These are phyloP conservation scores for Eristalinus sepulchralis DNA, from an alignment of 2,888 invertebrate species.

Conservation along the genomic window DNA sequence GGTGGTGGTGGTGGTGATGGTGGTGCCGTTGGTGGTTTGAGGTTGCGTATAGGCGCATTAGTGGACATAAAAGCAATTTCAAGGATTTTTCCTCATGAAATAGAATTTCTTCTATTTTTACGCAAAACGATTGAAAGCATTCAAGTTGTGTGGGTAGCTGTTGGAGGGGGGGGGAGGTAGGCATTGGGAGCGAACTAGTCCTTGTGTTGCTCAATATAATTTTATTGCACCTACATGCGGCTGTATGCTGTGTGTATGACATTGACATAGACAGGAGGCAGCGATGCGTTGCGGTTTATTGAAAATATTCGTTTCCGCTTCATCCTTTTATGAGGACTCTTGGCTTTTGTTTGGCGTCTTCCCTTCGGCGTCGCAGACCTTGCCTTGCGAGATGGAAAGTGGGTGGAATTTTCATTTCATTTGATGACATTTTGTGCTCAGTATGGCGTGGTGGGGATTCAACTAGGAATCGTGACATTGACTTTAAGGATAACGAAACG, in stretches of 20 bases:
- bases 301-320: constrained; percentile 67
- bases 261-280: constrained; percentile 41
- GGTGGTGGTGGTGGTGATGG: neutral
- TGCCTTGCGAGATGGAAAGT: constrained; percentile 7
- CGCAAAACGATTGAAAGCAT: constrained; percentile 62
- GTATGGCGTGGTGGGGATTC: neutral
- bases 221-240: constrained; percentile 58
- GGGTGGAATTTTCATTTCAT: constrained; percentile 61
- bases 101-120: constrained; percentile 49
- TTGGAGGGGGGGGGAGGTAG: neutral
- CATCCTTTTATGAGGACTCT: constrained; percentile 67
- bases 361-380: constrained; percentile 30
- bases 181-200: neutral
- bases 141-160: constrained; percentile 3
- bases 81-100: constrained; percentile 50
- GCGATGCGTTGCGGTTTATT: constrained; percentile 69
- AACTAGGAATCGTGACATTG: constrained; percentile 57
- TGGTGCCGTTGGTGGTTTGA: constrained; percentile 16
- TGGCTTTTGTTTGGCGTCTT: constrained; percentile 19
- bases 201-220: constrained; percentile 65
- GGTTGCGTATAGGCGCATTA: constrained; percentile 68
- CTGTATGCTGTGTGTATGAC: constrained; percentile 7
- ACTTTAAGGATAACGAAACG: constrained; percentile 45
- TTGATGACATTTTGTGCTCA: constrained; percentile 54
- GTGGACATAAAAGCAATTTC: constrained; percentile 70